Evolutionary conservation across 2,888 invertebrate genomes (phyloP), one percentile per base, ranked within the genome.

Genomic region (Drosophila siamana): DNA sequence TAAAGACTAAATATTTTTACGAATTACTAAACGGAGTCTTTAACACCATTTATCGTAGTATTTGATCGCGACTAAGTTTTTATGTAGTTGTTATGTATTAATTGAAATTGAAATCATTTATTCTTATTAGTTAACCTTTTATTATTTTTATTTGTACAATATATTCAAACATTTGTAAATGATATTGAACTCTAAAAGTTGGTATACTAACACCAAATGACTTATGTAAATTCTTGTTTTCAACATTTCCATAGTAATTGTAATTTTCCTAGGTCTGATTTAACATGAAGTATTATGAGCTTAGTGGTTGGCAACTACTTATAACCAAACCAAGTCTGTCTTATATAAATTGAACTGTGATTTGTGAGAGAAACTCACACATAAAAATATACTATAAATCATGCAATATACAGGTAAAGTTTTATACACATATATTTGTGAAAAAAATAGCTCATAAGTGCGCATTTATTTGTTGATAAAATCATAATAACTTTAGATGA

Each of bases 331-430:
- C 33, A 75, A 68, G 56, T 54, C 24, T 67, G 66, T 69, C 54
- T 62, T 71, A 57, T 63, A 80, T 52, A 78, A 74, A 77, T 54
- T 54, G n/a, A 78, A 67, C 86, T 87, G 88, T 87, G 83, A 86
- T 88, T 76, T 86, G 82, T 73, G 63, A 82, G 57, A 67, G 69
- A 66, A 72, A 75, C 54, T 68, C 62, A 81, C n/a, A 70, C 46
- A 69, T 67, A 69, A 60, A 74, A 19, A 50, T 51, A 57, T 36
- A 57, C n/a, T 74, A 78, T 74, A 86, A 86, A 76, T 75, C 63
- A 73, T 75, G 64, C 50, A 50, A 69, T 56, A 69, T 59, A 62
- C 86, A 88, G 82, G 82, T 82, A 82, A 82, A n/a, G 86, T 82
- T 68, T 44, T 76, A 59, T 33, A 75, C 43, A 55, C n/a, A 24